Evolutionary conservation across 30 jellyfish, hydroid and myxozoan genomes (phyloP).

Genomic region (Pelagia noctiluca): DNA sequence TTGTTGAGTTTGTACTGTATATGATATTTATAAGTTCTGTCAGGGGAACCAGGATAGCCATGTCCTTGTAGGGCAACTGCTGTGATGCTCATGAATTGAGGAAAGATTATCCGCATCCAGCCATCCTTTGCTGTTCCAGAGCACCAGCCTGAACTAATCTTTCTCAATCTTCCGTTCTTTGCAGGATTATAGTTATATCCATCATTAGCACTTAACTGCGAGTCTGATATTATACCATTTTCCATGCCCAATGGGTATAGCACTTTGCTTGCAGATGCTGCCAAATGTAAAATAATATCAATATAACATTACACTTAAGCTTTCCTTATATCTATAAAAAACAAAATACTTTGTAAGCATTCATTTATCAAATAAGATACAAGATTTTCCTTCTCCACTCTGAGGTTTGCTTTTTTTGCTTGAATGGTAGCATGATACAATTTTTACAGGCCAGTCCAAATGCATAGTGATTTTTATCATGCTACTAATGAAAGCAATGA

Average conservation of each 20-base stretch:
- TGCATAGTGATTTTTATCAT: too few species aligned
- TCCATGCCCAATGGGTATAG: constrained; percentile 37
- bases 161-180: constrained; percentile 20
- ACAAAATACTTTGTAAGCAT: not conserved
- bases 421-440: not conserved
- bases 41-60: constrained; percentile 9
- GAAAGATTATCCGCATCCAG: constrained; percentile 56
- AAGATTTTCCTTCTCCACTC: not conserved
- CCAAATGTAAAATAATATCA: not conserved
- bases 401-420: not conserved
- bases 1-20: constrained; percentile 14
- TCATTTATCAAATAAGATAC: not conserved
- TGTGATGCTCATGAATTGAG: constrained; percentile 43
- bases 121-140: constrained; percentile 11
- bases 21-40: constrained; percentile 29
- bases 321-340: not conserved
- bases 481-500: too few species aligned
- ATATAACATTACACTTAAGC: not conserved
- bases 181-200: constrained; percentile 22
- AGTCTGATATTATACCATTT: not conserved
- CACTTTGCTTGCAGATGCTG: constrained; percentile 4
- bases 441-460: not conserved
- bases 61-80: constrained; percentile 73
- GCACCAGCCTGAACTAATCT: constrained; percentile 55
- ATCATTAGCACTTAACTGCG: constrained; percentile 3